Conservation (phyloP, 1,140 invertebrate genomes). For the Gerris buenoi region DNA sequence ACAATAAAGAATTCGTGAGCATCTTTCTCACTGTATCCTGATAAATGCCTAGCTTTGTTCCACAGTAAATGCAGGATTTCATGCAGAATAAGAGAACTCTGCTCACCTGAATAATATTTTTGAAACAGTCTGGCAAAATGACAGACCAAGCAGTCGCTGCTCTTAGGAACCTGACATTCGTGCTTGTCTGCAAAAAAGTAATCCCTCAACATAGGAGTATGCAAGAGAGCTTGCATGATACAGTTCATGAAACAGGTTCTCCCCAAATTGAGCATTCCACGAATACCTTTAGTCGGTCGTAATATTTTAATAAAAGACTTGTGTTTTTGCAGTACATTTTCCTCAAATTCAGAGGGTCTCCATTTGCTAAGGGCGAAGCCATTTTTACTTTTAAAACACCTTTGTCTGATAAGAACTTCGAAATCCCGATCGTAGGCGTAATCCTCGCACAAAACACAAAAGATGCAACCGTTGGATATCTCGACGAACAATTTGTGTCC, state of each 20-base stretch:
- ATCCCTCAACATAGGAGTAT: conserved; percentile 84
- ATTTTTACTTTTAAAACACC: neutral
- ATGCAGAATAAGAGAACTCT: conserved; percentile 54
- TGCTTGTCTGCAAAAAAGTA: conserved; percentile 91
- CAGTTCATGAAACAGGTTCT: conserved; percentile 99
- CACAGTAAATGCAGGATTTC: conserved; percentile 84
- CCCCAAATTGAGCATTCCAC: conserved; percentile 91
- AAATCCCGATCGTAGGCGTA: conserved; percentile 64
- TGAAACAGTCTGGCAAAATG: conserved; percentile 75
- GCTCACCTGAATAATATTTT: conserved; percentile 17
- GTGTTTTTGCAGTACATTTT: conserved; percentile 7
- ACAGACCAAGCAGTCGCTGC: conserved; percentile 72
- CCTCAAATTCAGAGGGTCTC: conserved; percentile 6
- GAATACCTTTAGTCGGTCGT: conserved; percentile 38
- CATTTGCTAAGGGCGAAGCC: neutral
- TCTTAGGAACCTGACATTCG: conserved; percentile 48
- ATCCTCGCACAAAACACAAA: conserved; percentile 79
- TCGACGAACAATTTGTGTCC: conserved; percentile 59
- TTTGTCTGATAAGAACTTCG: conserved; percentile 32
- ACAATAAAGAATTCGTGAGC: conserved; percentile 98
- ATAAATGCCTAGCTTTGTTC: conserved; percentile 88
- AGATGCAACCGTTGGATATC: conserved; percentile 74
- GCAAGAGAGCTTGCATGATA: conserved; percentile 87
- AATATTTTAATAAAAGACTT: neutral
- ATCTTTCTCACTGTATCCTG: conserved; percentile 95